Evolutionary conservation across 2,888 invertebrate species (phyloP).

Genomic region (Autographa pulchrina): DNA sequence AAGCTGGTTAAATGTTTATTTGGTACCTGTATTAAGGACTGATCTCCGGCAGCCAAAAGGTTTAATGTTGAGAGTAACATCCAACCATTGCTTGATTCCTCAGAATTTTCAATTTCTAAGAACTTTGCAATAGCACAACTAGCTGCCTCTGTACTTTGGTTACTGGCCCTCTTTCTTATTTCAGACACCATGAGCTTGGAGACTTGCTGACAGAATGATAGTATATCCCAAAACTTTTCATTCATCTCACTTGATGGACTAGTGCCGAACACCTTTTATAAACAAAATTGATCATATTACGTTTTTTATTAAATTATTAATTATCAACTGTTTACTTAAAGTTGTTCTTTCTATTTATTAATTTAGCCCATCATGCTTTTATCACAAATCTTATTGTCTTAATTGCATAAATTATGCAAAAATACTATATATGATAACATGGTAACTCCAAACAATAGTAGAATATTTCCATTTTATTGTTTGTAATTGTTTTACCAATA

Average conservation of each 20-base stretch:
- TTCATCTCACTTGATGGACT: constrained; percentile 98
- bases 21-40: constrained; percentile 95
- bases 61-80: constrained; percentile 97
- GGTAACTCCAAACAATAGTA: neutral
- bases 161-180: constrained; percentile 97
- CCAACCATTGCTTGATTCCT: constrained; percentile 99
- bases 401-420: too few relatives aligned
- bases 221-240: constrained; percentile 98
- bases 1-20: neutral
- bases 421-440: neutral
- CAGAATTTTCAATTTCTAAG: constrained; percentile 97
- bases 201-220: constrained; percentile 98
- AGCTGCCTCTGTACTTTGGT: constrained; percentile 98
- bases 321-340: neutral
- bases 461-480: neutral
- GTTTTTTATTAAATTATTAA: constrained; percentile 14
- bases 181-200: constrained; percentile 99
- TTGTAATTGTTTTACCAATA: neutral
- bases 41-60: constrained; percentile 96
- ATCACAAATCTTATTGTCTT: too few relatives aligned
- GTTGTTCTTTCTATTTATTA: neutral
- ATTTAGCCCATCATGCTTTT: too few relatives aligned
- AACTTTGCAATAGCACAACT: constrained; percentile 99
- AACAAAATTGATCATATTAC: neutral
- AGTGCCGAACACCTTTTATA: constrained; percentile 95